phyloP scores from a whole-genome alignment of 2,113 vertebrate species.

The Melospiza georgiana region DNA sequence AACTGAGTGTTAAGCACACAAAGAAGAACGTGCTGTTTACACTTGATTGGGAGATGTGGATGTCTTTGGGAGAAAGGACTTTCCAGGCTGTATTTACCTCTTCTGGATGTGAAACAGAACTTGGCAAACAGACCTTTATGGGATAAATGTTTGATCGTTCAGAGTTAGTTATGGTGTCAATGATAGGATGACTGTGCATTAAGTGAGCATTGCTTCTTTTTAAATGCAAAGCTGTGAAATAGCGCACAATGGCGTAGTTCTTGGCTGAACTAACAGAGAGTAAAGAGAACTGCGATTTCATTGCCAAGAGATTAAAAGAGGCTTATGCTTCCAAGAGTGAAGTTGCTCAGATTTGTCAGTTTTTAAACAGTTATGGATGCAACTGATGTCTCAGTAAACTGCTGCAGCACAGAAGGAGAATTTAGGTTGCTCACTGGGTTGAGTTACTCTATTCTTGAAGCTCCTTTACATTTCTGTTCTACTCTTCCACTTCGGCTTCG shows the following conservation, averaged over 20 bases:
- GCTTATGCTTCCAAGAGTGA: conserved; percentile 40
- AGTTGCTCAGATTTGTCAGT: conserved; percentile 42
- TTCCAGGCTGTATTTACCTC: background rate
- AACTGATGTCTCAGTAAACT: conserved; percentile 15
- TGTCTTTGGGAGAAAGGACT: background rate
- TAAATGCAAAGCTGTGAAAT: conserved; percentile 29
- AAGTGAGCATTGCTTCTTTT: conserved; percentile 23
- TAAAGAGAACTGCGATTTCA: background rate
- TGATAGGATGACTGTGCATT: conserved; percentile 14
- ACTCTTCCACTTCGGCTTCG: background rate
- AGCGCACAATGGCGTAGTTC: background rate
- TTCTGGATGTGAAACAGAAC: background rate
- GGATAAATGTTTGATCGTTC: background rate
- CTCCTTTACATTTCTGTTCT: background rate
- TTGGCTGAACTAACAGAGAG: conserved; percentile 28
- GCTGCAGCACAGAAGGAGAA: background rate
- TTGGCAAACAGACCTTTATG: background rate
- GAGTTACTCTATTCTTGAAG: background rate
- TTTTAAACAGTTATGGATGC: conserved; percentile 25
- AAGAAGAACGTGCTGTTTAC: background rate
- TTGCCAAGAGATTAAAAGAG: conserved; percentile 44
- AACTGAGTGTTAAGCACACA: background rate
- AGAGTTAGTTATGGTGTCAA: background rate
- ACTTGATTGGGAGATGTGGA: background rate
- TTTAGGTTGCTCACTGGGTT: background rate